Conservation (phyloP, 2,113 vertebrate genomes). For the Agapornis roseicollis region DNA sequence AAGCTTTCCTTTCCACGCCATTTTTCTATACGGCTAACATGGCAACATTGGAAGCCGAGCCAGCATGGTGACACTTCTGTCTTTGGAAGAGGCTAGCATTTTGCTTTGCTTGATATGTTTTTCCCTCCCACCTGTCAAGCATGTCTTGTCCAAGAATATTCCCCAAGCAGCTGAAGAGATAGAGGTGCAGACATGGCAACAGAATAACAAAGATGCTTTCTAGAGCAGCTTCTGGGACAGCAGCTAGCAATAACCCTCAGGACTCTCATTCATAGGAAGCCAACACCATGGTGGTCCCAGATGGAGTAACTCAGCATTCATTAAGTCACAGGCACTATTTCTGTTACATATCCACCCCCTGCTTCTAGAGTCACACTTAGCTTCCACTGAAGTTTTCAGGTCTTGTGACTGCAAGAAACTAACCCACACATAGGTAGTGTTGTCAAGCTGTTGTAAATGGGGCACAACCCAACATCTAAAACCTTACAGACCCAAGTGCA, state of each 20-base stretch:
- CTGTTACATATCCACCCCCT: background rate
- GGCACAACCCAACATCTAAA: background rate
- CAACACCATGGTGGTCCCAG: background rate
- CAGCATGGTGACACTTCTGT: background rate
- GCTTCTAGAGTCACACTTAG: background rate
- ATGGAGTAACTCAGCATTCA: constrained; percentile 27
- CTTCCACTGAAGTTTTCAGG: background rate
- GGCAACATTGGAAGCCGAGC: constrained; percentile 20
- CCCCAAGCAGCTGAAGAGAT: constrained; percentile 34
- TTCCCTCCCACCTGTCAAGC: constrained; percentile 16
- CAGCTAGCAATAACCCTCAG: background rate
- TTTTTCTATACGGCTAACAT: constrained; percentile 57
- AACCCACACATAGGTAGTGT: background rate
- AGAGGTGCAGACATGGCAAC: constrained; percentile 16
- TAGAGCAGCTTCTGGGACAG: constrained; percentile 9
- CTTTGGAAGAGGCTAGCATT: constrained; percentile 33
- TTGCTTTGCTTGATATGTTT: constrained; percentile 9
- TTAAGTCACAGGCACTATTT: constrained; percentile 23
- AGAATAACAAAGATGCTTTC: background rate
- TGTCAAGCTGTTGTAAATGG: background rate
- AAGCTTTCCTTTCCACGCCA: constrained; percentile 53
- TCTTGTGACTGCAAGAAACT: background rate
- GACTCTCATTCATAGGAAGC: constrained; percentile 7
- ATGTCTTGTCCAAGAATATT: constrained; percentile 42
- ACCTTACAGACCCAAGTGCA: background rate